phyloP scores from a whole-genome alignment of 2,113 vertebrate genomes.

The Opisthocomus hoazin region DNA sequence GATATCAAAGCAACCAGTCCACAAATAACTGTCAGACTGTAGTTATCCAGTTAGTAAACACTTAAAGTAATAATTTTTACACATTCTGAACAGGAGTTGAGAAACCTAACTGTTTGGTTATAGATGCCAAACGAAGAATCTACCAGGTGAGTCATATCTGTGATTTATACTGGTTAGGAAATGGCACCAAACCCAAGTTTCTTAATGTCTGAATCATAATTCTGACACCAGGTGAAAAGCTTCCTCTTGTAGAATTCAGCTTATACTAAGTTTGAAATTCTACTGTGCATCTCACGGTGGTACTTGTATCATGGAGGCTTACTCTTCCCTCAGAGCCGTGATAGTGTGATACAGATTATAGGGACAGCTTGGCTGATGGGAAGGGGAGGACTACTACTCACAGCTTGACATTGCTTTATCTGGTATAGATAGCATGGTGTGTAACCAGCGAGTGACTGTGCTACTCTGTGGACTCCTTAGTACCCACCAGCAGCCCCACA shows the following conservation, averaged over 20 bases:
- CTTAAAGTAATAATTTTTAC: not conserved
- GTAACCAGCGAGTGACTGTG: not conserved
- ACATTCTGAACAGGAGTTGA: not conserved
- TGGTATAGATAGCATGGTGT: not conserved
- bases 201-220: not conserved
- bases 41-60: not conserved
- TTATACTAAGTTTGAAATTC: not conserved
- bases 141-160: not conserved
- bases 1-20: not conserved
- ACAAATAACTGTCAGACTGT: not conserved
- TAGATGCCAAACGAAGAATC: not conserved
- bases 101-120: not conserved
- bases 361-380: not conserved
- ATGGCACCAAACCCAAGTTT: not conserved
- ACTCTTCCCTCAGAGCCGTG: not conserved
- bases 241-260: not conserved
- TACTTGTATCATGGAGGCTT: not conserved
- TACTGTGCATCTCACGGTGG: not conserved
- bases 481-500: not conserved
- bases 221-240: not conserved
- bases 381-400: not conserved
- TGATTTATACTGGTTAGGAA: not conserved
- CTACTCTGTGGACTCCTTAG: not conserved
- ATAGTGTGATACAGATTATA: not conserved
- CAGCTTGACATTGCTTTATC: not conserved